Conservation (phyloP, 1,140 invertebrate genomes). For the Heliconius nattereri region DNA sequence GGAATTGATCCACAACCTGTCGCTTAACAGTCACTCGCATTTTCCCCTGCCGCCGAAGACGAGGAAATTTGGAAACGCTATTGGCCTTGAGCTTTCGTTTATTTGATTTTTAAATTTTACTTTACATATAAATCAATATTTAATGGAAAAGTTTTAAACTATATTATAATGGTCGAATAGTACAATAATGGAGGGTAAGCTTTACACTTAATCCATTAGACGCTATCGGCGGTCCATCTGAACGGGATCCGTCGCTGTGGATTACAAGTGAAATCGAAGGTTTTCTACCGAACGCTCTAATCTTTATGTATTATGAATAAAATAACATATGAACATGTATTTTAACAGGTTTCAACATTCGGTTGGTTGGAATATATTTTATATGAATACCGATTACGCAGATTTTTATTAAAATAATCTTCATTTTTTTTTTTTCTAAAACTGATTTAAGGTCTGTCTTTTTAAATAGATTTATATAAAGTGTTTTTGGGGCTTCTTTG, state of each 20-base stretch:
- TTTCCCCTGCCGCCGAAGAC: too few relatives aligned
- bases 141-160: neutral
- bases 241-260: constrained; percentile 17
- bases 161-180: neutral
- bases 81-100: too few relatives aligned
- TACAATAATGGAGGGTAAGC: constrained; percentile 19
- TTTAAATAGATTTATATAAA: too few relatives aligned
- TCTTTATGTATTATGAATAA: neutral
- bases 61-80: too few relatives aligned
- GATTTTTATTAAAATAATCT: neutral
- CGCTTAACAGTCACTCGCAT: too few relatives aligned
- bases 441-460: too few relatives aligned
- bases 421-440: too few relatives aligned
- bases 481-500: too few relatives aligned
- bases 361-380: neutral
- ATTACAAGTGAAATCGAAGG: constrained; percentile 23
- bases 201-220: constrained; percentile 31
- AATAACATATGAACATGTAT: neutral
- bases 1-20: too few relatives aligned
- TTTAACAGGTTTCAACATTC: neutral
- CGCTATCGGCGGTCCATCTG: constrained; percentile 18
- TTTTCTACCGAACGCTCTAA: constrained; percentile 15
- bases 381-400: neutral
- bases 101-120: too few relatives aligned
- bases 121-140: too few relatives aligned